Base-by-base conservation (phyloP, 2,888 invertebrate genomes). In the Cataglyphis rosenhaueri region DNA sequence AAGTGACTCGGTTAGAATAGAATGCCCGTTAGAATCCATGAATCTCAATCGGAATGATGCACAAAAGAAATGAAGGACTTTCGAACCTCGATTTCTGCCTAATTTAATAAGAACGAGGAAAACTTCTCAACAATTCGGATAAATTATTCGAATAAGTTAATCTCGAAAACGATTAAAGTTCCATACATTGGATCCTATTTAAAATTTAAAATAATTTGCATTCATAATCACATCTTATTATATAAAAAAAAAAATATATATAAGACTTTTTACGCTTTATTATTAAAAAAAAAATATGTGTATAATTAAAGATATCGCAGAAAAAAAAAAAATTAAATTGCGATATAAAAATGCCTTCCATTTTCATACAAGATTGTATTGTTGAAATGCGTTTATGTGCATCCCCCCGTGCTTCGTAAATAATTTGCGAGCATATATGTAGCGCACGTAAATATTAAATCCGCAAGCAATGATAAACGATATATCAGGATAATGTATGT, bases 1-100 rank as follows among this genome's bases (percentile, higher is more conserved):
- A 84, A 81, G 57, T 48, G 75, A 64, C 83, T 79, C 75, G 73
- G 79, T 68, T 81, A 64, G 59, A 65, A 64, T 66, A 62, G 59
- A 59, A 74, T 61, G 79, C 6, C 48, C 52, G 52, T 71, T 81
- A 81, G 66, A 55, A 38, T 25, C 29, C 66, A 9, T 61, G 35
- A 48, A 21, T 21, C 29, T 21, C 29, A 48, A 18, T 44, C 25
- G 65, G 5, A 5, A 44, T 21, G 25, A 66, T 32, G 48, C 48
- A 66, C 29, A 25, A 29, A 8, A 52, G n/a, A 32, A 10, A 66
- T 29, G 29, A 66, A 66, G 66, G 8, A 3, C 8, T 12, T 12
- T 25, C 62, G 48, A 70, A 52, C 25, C 3, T 64, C 52, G 18
- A 75, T 64, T 52, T 25, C 29, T 21, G 8, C 0, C 1, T 35